Base-by-base conservation (phyloP, 2,113 vertebrate species). In the Excalfactoria chinensis region DNA sequence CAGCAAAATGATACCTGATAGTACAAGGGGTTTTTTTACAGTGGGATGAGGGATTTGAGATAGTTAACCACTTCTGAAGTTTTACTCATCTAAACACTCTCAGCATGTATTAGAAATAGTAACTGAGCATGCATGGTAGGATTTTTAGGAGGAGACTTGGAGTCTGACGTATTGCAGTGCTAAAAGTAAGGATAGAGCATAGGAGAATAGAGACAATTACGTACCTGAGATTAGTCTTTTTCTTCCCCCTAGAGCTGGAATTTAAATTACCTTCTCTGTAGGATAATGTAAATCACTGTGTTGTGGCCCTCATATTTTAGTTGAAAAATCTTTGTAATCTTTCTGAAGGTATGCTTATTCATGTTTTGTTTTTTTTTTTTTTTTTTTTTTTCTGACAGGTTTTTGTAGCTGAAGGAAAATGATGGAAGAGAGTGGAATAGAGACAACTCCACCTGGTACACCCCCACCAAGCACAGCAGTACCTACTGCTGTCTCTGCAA, bases 401-500 rank as follows among this genome's bases (percentile, higher is more conserved):
- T 63, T 78, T 35, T 16, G 2, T 92, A 78, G 41, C 43, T 94
- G 88, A 97, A 94, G 86, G 78, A 99, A 98, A 95, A 99, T 99
- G 99, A 99, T 99, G 99, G 99, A 99, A 98, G 99, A 99, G 96
- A 99, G 98, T 82, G 99, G 98, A 86, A 98, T 99, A 97, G 99
- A 99, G 97, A 98, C 98, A 1, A 99, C 99, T 2, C 99, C 99
- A 4, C 99, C 99, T 10, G 96, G 96, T n/a, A 99, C 98, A 2
- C 99, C 99, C 4, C 97, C 98, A 8, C 97, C 96, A 30, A 97
- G 92, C 46, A 53, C 94, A 32, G 28, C 77, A 10, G 96, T 78
- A 34, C 43, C 80, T 40, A 51, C 74, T 37, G 51, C 92, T 19
- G 89, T 92, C 1, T 15, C 90, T 35, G 9, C 94, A 13, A 70